Evolutionary conservation across 2,888 invertebrate genomes (phyloP), one percentile per base, ranked within the genome.

Genomic region (Euproctis similis): DNA sequence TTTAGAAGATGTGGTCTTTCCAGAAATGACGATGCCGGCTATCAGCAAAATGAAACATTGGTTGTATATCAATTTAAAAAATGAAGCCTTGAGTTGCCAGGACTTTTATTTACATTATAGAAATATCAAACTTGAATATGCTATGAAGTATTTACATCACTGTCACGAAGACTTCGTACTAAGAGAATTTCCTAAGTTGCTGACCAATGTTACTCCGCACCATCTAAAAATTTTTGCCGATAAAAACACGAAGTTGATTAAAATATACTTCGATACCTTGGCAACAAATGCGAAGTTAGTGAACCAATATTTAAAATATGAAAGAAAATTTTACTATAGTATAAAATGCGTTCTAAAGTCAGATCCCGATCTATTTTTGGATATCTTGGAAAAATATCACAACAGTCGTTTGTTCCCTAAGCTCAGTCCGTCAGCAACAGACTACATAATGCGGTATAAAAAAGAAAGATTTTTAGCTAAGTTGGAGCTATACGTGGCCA

Each of bases 41-140:
- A 39, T 50, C 8, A 35, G 28, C 24, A 52, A 49, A 56, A 57
- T 69, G 57, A 70, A 59, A 31, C 59, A 69, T 19, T 71, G 64
- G 62, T 37, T 74, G 17, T 52, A 61, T 21, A 54, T 38, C n/a
- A 36, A 50, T 19, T 22, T 52, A 20, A 28, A 24, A 2, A n/a
- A n/a, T n/a, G 62, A 72, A 18, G 17, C 53, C 4, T 6, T 36
- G 9, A 52, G 59, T 31, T 70, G 68, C 33, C 39, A 58, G 34
- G 40, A 54, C 24, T 76, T 78, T 42, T 77, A 70, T 37, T 34
- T 53, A 26, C 58, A 64, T 42, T 73, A 73, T 36, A 53, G 45
- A 22, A 28, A 39, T 0, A 42, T 31, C 8, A 37, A 62, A 26
- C 55, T 57, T 6, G 39, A 57, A 19, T 46, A 47, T 8, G 65